Evolutionary conservation across 2,797 vertebrate species (phyloP).

Genomic region (Gymnocypris eckloni): DNA sequence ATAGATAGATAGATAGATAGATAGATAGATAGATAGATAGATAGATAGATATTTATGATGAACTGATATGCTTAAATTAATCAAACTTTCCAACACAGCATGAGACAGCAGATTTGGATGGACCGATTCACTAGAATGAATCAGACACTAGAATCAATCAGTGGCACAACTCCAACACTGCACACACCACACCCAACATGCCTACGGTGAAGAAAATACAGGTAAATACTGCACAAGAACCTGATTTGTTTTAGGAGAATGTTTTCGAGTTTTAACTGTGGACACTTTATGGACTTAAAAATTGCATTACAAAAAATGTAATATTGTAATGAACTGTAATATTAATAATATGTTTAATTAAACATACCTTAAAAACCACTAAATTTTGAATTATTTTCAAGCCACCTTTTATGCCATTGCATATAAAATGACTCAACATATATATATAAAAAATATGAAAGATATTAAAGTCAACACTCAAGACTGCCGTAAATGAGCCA

Average conservation of each 20-base stretch:
- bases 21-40: no score
- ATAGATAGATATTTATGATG: not conserved
- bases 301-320: no score
- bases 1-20: no score
- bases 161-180: conserved; percentile 17
- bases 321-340: not conserved
- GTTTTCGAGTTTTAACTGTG: not conserved
- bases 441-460: not conserved
- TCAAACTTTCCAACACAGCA: not conserved
- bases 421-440: not conserved
- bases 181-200: conserved; percentile 15
- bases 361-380: not conserved
- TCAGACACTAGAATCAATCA: not conserved
- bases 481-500: not conserved
- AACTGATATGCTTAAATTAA: not conserved
- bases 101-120: not conserved
- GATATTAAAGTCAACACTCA: conserved; percentile 10
- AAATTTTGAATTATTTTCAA: not conserved
- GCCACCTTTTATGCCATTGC: not conserved
- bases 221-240: not conserved
- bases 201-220: not conserved
- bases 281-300: not conserved
- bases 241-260: not conserved
- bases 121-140: not conserved
- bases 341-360: not conserved